Evolutionary conservation across 2,113 vertebrate species (phyloP).

Genomic region (Trochalopteron elliotii): DNA sequence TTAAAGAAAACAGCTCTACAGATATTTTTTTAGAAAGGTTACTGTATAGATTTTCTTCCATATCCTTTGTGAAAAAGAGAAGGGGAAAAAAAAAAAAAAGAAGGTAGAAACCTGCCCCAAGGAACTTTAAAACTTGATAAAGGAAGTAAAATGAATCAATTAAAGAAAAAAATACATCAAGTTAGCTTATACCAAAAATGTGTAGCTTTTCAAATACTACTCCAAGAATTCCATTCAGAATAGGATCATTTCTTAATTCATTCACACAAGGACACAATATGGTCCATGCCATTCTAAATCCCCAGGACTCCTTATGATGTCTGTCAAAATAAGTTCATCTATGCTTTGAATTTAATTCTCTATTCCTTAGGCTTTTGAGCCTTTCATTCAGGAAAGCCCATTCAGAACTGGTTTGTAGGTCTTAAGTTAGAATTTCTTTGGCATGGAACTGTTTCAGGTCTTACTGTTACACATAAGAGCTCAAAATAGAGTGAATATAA

Average conservation of each 20-base stretch:
- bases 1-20: background rate
- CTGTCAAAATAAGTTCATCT: background rate
- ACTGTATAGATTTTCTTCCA: background rate
- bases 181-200: background rate
- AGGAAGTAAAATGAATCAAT: background rate
- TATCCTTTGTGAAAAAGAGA: background rate
- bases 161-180: background rate
- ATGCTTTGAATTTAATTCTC: background rate
- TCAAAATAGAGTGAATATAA: background rate
- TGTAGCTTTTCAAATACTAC: background rate
- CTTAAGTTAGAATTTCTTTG: background rate
- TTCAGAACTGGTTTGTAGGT: background rate
- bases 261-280: background rate
- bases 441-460: background rate
- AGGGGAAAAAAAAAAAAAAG: accelerated
- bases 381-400: background rate
- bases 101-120: background rate
- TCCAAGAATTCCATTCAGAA: background rate
- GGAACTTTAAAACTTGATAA: background rate
- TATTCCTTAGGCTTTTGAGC: background rate
- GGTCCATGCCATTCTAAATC: background rate
- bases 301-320: background rate
- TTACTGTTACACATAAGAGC: background rate
- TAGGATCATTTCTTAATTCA: background rate
- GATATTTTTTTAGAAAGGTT: background rate